Evolutionary conservation across 2,888 invertebrate genomes (phyloP).

Genomic region (Agrilus cyanescens): DNA sequence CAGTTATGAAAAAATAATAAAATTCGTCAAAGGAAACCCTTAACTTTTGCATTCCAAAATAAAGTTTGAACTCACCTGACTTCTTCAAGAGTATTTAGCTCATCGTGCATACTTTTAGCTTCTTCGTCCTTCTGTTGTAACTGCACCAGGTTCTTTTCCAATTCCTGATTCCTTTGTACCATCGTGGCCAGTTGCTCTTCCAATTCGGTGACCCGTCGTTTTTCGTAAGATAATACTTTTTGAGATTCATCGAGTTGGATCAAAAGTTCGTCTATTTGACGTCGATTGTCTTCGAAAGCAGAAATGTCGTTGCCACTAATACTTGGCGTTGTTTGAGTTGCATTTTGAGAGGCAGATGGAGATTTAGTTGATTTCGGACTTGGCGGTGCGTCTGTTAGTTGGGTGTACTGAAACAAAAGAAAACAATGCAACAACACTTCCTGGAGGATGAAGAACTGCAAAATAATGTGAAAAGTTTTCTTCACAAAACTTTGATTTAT

Average conservation of each 20-base stretch:
- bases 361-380: no score
- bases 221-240: constrained; percentile 56
- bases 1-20: no score
- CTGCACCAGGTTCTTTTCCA: constrained; percentile 57
- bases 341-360: neutral
- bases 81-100: constrained; percentile 73
- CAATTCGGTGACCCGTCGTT: constrained; percentile 59
- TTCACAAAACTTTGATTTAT: no score
- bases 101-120: constrained; percentile 72
- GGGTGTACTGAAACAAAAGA: no score
- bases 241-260: constrained; percentile 60
- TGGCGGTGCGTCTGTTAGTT: no score
- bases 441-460: no score
- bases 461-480: no score
- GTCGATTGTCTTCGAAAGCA: constrained; percentile 20
- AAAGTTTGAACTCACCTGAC: constrained; percentile 48
- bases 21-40: no score
- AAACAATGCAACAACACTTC: no score
- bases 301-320: constrained; percentile 23
- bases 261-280: constrained; percentile 43
- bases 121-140: constrained; percentile 58
- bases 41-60: neutral
- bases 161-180: constrained; percentile 55
- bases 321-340: constrained; percentile 7
- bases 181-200: constrained; percentile 65